Base-by-base conservation (phyloP, 1,140 invertebrate species). In the Battus philenor region DNA sequence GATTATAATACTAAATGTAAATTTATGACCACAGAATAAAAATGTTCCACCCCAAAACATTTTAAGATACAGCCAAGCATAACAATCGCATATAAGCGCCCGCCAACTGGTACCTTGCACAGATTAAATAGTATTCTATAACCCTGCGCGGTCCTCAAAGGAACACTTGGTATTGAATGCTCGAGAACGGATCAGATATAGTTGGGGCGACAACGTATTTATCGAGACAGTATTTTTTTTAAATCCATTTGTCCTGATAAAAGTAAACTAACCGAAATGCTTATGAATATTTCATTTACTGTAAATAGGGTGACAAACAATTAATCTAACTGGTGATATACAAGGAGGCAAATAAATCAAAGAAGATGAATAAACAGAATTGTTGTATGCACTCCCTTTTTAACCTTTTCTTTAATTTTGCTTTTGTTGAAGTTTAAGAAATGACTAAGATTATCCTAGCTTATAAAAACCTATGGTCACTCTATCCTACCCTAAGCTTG, bases 121-220 rank as follows among this genome's bases (percentile, higher is more conserved):
- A 73, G 69, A 78, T 75, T 75, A 78, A 75, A 66, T 66, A 69
- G 67, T 73, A 71, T 64, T 68, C 33, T 22, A 11, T n/a, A 11
- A 54, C 58, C 26, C 24, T 57, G 57, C 54, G 44, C 47, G 52
- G 45, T 57, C 64, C 71, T 74, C 71, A 64, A 59, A 68, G 65
- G 69, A 68, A 55, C 65, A 67, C 63, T 78, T 68, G 52, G 41
- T 57, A 67, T 68, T 57, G 50, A 66, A 59, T 50, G 38, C 29
- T 52, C 47, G 57, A 47, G 57, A 56, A 52, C 44, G 43, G 54
- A 59, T 47, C 51, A 56, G 66, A 59, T 65, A 66, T 64, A 52
- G 27, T 48, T 62, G 60, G 54, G 55, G 53, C 45, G 50, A 45
- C 52, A 17, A 49, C n/a, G 22, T 7, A 48, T 17, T 29, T 27